These are phyloP conservation scores for Panulirus ornatus DNA, from an alignment of 1,140 invertebrate genomes.

Conservation along the genomic window DNA sequence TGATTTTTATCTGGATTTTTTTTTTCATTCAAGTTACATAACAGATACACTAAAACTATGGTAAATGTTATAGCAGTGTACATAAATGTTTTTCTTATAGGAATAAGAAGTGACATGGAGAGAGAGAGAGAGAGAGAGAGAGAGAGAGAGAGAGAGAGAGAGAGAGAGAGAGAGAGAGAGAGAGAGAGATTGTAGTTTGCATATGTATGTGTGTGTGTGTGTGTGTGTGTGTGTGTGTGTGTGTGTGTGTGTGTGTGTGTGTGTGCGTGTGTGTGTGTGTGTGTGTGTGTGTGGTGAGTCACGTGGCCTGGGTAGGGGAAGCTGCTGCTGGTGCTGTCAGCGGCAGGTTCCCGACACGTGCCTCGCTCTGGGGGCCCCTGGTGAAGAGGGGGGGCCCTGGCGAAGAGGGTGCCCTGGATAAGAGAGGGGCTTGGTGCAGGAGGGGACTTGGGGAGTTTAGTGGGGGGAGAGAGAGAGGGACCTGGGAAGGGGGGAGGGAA, in stretches of 20 bases:
- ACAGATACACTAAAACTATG: neutral
- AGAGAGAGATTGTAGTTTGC: neutral
- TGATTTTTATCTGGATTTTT: neutral
- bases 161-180: neutral
- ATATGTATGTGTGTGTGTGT: neutral
- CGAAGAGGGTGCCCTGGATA: neutral
- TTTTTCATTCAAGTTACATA: neutral
- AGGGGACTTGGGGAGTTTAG: neutral
- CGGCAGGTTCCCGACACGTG: neutral
- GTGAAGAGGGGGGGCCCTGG: neutral
- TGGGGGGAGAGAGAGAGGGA: neutral
- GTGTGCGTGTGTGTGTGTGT: too few relatives aligned
- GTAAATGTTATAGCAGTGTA: neutral
- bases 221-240: too few relatives aligned
- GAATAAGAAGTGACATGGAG: neutral
- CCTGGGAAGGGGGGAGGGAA: neutral
- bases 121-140: neutral
- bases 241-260: too few relatives aligned
- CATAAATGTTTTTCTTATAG: neutral
- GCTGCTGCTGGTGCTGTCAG: slow-evolving; percentile 7
- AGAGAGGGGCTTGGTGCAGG: neutral
- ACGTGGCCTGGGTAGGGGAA: neutral
- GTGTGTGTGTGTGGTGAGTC: neutral
- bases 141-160: neutral
- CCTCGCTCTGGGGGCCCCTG: neutral